Evolutionary conservation across 2,113 vertebrate species (phyloP).

Genomic region (Odobenus rosmarus): DNA sequence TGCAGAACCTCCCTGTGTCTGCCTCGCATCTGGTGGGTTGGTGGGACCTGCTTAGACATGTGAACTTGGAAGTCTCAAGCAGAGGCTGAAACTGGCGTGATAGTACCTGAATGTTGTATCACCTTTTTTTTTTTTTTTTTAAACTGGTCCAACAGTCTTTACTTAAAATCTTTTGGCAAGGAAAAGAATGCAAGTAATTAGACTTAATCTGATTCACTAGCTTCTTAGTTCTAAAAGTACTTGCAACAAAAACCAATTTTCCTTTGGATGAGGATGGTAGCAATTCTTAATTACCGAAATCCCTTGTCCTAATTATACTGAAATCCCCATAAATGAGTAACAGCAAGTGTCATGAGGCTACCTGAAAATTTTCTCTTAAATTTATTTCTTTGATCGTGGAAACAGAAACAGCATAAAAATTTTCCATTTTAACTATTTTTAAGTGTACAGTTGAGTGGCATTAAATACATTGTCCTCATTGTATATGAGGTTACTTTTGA

Average conservation of each 20-base stretch:
- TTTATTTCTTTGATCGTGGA: background rate
- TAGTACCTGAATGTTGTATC: background rate
- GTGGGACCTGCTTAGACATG: background rate
- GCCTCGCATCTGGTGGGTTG: background rate
- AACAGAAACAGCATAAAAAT: background rate
- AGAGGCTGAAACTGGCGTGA: background rate
- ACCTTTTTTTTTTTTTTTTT: background rate
- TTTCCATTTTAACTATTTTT: background rate
- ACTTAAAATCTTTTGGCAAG: slow-evolving; percentile 80
- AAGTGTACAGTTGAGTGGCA: background rate
- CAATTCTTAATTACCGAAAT: slow-evolving; percentile 78
- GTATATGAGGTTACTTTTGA: slow-evolving; percentile 4
- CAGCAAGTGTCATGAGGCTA: slow-evolving; percentile 53
- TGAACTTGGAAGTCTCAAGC: background rate
- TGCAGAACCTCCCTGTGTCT: background rate
- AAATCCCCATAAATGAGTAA: slow-evolving; percentile 32
- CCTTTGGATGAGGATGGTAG: slow-evolving; percentile 63
- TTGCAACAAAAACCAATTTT: slow-evolving; percentile 69
- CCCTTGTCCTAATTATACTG: background rate
- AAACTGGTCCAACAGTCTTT: background rate
- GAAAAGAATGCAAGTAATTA: slow-evolving; percentile 85
- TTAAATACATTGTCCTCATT: background rate
- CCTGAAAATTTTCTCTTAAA: slow-evolving; percentile 57
- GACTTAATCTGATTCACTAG: slow-evolving; percentile 82
- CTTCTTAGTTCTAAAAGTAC: slow-evolving; percentile 70